Conservation (phyloP, 1,140 invertebrate species). For the Aricia agestis region DNA sequence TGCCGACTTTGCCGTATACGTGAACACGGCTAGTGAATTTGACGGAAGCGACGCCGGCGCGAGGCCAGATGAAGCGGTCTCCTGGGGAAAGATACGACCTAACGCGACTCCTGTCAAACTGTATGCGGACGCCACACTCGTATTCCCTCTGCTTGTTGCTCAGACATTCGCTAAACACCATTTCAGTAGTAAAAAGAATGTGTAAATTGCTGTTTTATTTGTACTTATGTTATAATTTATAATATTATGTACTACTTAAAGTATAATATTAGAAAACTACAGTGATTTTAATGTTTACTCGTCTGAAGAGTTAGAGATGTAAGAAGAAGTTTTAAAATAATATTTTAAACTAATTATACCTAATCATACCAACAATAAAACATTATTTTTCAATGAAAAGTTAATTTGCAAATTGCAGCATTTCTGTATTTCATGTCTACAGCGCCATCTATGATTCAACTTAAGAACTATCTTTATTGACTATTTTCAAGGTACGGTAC, state of each 20-base stretch:
- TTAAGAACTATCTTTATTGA: background rate
- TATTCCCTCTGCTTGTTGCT: conserved; percentile 96
- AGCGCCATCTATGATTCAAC: background rate
- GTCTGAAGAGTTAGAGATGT: no score
- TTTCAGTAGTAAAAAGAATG: conserved; percentile 73
- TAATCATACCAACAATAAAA: no score
- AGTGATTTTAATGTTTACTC: background rate
- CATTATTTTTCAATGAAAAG: no score
- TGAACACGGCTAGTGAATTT: conserved; percentile 98
- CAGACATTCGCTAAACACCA: conserved; percentile 93
- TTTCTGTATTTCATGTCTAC: no score
- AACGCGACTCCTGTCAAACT: conserved; percentile 96
- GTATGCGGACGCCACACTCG: conserved; percentile 95
- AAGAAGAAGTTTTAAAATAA: no score
- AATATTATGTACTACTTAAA: no score
- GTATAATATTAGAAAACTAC: background rate
- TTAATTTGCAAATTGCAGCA: no score
- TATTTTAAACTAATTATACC: no score
- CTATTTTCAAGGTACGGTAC: background rate
- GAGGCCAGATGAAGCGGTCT: conserved; percentile 97
- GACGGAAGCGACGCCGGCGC: conserved; percentile 99
- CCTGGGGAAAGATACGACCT: conserved; percentile 98
- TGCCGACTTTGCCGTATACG: conserved; percentile 96
- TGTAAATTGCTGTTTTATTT: conserved; percentile 36
- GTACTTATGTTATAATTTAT: background rate